Base-by-base conservation (phyloP, 2,888 invertebrate species). In the Drosophila mayaguana region DNA sequence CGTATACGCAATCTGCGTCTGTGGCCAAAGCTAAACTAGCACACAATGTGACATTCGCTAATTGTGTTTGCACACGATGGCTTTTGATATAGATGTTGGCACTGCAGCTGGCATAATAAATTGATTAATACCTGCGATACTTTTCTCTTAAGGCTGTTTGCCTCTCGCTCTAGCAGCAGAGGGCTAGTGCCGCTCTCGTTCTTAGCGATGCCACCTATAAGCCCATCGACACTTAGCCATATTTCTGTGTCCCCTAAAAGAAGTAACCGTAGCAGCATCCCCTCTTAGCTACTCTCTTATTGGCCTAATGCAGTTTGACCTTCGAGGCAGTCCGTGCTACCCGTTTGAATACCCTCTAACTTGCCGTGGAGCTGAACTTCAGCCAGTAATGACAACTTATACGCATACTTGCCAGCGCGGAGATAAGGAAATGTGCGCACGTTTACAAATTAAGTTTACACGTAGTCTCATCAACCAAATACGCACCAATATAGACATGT, bases 1-100 rank as follows among this genome's bases (percentile, higher is more conserved):
- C 81, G 79, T 79, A 72, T 69, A 65, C 76, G 80, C 66, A 81
- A 81, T 79, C 66, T 63, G 78, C 59, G 14, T 11, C 32, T 70
- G 69, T 63, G 62, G 43, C 55, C n/a, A 36, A 32, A 9, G 3
- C 32, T 7, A 11, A 59, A 50, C 36, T 67, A 60, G 54, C 74
- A 34, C 20, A 22, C 0, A 7, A 22, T 43, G 6, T 22, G n/a
- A 5, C n/a, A 5, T 16, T 12, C 50, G 46, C 40, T 60, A 25
- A 38, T 36, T 59, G 20, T 12, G 18, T 46, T 22, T 16, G 45
- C 45, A 25, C 3, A 1, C 5, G 20, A 18, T 40, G n/a, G n/a
- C n/a, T 40, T 16, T 1, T 2, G 8, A 9, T 2, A n/a, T 2
- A n/a, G 38, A 40, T n/a, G n/a, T 40, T 7, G n/a, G 1, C 2